Conservation (phyloP, 30 jellyfish, hydroid and myxozoan genomes). For the Chironex yamaguchii region DNA sequence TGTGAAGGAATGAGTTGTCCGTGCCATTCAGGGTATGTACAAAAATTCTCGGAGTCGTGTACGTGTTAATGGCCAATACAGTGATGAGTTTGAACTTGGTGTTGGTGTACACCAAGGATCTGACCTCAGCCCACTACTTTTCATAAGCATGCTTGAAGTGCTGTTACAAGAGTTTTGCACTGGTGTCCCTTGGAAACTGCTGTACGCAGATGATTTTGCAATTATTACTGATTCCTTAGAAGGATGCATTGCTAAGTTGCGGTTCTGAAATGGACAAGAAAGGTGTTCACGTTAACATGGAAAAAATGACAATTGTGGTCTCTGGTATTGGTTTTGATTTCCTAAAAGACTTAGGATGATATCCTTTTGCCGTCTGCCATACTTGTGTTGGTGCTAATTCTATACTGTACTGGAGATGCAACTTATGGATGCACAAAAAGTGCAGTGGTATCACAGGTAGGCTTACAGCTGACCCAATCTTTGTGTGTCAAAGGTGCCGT, state of each 20-base stretch:
- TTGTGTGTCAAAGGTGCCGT: background rate
- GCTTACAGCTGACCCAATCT: background rate
- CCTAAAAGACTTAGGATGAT: too few species aligned
- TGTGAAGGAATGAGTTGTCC: background rate
- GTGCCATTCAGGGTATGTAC: background rate
- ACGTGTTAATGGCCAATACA: background rate
- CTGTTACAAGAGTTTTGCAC: too few species aligned
- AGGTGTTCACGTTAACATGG: too few species aligned
- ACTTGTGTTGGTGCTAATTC: too few species aligned
- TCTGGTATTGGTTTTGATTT: too few species aligned
- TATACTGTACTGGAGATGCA: too few species aligned
- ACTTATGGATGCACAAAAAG: background rate
- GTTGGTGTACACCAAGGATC: background rate
- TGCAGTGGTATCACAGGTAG: background rate
- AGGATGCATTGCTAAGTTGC: too few species aligned
- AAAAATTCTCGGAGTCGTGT: background rate
- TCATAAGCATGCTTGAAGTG: too few species aligned
- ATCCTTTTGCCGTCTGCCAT: too few species aligned
- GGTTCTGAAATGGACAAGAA: too few species aligned
- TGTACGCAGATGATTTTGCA: constrained; percentile 11
- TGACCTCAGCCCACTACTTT: background rate
- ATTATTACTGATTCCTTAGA: too few species aligned
- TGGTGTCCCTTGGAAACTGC: constrained; percentile 26
- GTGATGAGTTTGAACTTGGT: background rate
- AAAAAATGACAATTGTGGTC: too few species aligned